Conservation (phyloP, 2,888 invertebrate genomes). For the Nephrotoma appendiculata region DNA sequence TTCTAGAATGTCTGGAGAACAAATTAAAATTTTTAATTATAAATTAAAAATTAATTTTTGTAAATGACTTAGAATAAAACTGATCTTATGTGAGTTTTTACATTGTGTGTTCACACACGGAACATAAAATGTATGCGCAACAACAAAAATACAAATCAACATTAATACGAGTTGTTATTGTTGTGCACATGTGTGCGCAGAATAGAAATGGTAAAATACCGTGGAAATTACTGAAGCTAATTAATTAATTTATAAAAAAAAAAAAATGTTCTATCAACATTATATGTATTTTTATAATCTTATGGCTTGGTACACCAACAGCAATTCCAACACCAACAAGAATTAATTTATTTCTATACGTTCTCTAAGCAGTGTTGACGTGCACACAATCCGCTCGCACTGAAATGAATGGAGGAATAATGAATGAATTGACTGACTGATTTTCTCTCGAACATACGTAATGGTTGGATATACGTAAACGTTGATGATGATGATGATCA, state of each 20-base stretch:
- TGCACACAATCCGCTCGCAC: not conserved
- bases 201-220: not conserved
- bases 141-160: not conserved
- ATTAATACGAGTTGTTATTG: not conserved
- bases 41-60: not conserved
- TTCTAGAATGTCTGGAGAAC: not conserved
- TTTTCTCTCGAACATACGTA: not conserved
- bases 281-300: not conserved
- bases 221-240: not conserved
- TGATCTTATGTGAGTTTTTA: not conserved
- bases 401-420: not conserved
- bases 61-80: not conserved
- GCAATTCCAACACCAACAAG: not conserved
- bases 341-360: not conserved
- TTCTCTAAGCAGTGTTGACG: not conserved
- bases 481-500: not conserved
- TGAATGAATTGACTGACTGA: not conserved
- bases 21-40: not conserved
- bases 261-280: not conserved
- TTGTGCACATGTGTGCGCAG: not conserved
- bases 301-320: not conserved
- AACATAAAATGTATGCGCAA: not conserved
- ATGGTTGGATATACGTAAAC: not conserved
- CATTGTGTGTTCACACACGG: not conserved
- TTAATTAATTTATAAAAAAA: not conserved